Evolutionary conservation across 2,797 vertebrate species (phyloP), one percentile per base, ranked within the genome.

Genomic region (Sardinella longiceps): DNA sequence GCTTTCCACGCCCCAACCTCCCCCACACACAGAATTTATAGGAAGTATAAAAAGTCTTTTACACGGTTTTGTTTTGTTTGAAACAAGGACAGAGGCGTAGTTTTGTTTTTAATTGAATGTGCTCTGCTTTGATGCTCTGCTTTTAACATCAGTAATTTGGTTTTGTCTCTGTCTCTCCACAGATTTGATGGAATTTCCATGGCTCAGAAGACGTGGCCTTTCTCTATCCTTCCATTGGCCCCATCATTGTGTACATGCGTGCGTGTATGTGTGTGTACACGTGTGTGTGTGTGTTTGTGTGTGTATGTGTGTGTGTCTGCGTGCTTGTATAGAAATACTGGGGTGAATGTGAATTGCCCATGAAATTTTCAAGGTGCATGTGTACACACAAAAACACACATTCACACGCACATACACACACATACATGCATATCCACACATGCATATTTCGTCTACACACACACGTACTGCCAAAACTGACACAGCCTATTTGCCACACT

Each of bases 161-260:
- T 90, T 11, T 85, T 80, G 0, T 87, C 60, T 89, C n/a, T n/a
- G n/a, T 87, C n/a, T 63, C 86, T 89, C 90, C 81, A 11, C 92
- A 95, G 95, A 92, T 94, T 88, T 90, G 91, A 87, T 92, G 93
- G 92, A 92, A 92, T 93, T 93, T 90, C 90, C 90, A 91, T 92
- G 94, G 95, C 94, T 95, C 92, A 94, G 94, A 95, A 95, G 96
- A 95, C 94, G 95, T 96, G 95, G 95, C 95, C 95, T 96, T 96
- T 95, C 92, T 91, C 92, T 92, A 92, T 94, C 95, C 94, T 95
- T 95, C 95, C 94, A 93, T 93, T 92, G 92, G 93, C 93, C 93
- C 93, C 94, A 92, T 94, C 90, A 90, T 91, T 93, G 80, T 88
- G 51, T n/a, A n/a, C 82, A 82, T 86, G 85, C 83, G 84, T 83